Conservation (phyloP, 2,888 invertebrate genomes). For the Sinopyrophorus schimmeli region DNA sequence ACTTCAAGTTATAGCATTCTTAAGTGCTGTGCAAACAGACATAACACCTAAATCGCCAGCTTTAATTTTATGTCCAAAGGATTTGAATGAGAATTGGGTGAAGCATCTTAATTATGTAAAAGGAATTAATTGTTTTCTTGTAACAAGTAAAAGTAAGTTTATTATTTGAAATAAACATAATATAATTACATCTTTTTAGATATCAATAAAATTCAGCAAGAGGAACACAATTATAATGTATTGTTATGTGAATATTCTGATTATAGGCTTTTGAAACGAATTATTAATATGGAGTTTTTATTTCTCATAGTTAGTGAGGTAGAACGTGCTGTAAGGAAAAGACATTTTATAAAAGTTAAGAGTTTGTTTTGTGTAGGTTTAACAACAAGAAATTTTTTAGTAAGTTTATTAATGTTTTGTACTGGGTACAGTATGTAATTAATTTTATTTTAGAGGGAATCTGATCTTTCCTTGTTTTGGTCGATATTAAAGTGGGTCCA, state of each 20-base stretch:
- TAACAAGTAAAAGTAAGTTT: not conserved
- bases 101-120: slow-evolving; percentile 37
- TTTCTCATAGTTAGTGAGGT: slow-evolving; percentile 45
- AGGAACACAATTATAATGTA: slow-evolving; percentile 35
- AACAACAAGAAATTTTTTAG: slow-evolving; percentile 47
- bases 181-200: slow-evolving; percentile 18
- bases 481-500: too few species aligned
- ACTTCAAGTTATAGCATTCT: slow-evolving; percentile 43
- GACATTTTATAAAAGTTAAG: slow-evolving; percentile 39
- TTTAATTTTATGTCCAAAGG: slow-evolving; percentile 41
- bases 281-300: slow-evolving; percentile 40
- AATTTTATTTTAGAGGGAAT: too few species aligned
- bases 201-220: slow-evolving; percentile 15
- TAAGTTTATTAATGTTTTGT: too few species aligned
- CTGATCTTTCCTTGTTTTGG: too few species aligned
- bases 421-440: too few species aligned
- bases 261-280: slow-evolving; percentile 35
- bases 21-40: slow-evolving; percentile 37
- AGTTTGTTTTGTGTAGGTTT: slow-evolving; percentile 48
- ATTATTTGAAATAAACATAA: not conserved
- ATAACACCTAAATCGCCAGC: slow-evolving; percentile 33
- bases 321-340: slow-evolving; percentile 45
- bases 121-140: slow-evolving; percentile 13
- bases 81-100: slow-evolving; percentile 41
- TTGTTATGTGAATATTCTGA: too few species aligned